phyloP scores from a whole-genome alignment of 2,113 vertebrate species.

The Nesogale talazaci region DNA sequence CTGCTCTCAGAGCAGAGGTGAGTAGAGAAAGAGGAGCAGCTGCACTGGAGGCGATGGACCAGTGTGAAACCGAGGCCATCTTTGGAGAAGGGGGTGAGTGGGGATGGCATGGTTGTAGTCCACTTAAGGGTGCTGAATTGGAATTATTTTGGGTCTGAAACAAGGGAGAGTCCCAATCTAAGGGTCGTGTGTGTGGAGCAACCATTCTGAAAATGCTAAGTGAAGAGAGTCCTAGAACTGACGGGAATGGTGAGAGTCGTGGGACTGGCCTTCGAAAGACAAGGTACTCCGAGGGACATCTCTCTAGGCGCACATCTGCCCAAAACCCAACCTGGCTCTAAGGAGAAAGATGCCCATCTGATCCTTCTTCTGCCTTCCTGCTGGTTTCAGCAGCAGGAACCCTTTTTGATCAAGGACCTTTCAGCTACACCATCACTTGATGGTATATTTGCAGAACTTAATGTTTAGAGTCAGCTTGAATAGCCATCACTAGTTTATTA shows the following conservation, averaged over 20 bases:
- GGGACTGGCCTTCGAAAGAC: not conserved
- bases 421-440: not conserved
- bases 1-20: not conserved
- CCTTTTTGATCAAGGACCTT: not conserved
- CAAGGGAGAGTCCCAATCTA: not conserved
- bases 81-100: not conserved
- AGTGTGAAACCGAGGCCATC: slow-evolving; percentile 10
- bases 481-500: not conserved
- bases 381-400: not conserved
- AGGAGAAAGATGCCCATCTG: not conserved
- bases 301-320: not conserved
- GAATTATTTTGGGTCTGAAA: not conserved
- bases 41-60: not conserved
- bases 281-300: not conserved
- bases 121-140: not conserved
- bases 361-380: not conserved
- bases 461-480: not conserved
- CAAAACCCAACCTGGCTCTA: not conserved
- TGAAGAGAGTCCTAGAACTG: not conserved
- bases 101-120: not conserved
- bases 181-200: not conserved
- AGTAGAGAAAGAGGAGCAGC: not conserved
- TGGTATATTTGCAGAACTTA: not conserved
- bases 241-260: not conserved
- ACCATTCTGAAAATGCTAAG: not conserved